phyloP scores from a whole-genome alignment of 2,797 vertebrate genomes.

The Microctenopoma stevenorrisi region DNA sequence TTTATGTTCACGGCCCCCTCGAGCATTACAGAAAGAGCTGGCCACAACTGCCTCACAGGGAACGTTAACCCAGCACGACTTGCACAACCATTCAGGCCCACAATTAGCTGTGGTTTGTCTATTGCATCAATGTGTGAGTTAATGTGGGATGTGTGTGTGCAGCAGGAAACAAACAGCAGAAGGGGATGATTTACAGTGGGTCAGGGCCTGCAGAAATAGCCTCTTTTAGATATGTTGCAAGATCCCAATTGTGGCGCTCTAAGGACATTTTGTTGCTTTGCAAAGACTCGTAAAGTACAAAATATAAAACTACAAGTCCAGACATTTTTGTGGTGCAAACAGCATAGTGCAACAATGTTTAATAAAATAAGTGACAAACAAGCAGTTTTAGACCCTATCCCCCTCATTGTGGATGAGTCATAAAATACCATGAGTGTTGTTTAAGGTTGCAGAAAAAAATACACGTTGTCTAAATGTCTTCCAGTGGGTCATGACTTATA shows the following conservation, averaged over 20 bases:
- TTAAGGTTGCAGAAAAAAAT: slow-evolving; percentile 2
- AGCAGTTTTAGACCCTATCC: not conserved
- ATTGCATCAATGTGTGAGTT: slow-evolving; percentile 7
- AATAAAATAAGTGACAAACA: not conserved
- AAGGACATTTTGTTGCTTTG: not conserved
- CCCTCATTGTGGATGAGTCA: slow-evolving; percentile 3
- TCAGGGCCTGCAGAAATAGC: slow-evolving; percentile 38
- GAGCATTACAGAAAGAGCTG: slow-evolving; percentile 34
- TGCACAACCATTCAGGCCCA: slow-evolving; percentile 33
- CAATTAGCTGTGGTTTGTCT: slow-evolving; percentile 28
- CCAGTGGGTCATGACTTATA: slow-evolving; percentile 15
- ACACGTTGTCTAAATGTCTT: not conserved
- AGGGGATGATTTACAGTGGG: slow-evolving; percentile 57
- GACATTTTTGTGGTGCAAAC: not conserved
- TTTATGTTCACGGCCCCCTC: slow-evolving; percentile 1
- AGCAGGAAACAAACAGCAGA: slow-evolving; percentile 49
- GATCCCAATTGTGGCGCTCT: slow-evolving; percentile 10
- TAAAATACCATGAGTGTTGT: slow-evolving; percentile 2
- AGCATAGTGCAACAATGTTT: not conserved
- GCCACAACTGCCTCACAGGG: slow-evolving; percentile 22
- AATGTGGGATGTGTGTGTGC: not conserved
- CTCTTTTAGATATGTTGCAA: slow-evolving; percentile 30
- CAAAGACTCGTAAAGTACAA: no score
- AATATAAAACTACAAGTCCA: not conserved
- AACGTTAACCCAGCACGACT: slow-evolving; percentile 23